Evolutionary conservation across 1,140 invertebrate species (phyloP), one percentile per base, ranked within the genome.

Genomic region (Phenacoccus solenopsis): DNA sequence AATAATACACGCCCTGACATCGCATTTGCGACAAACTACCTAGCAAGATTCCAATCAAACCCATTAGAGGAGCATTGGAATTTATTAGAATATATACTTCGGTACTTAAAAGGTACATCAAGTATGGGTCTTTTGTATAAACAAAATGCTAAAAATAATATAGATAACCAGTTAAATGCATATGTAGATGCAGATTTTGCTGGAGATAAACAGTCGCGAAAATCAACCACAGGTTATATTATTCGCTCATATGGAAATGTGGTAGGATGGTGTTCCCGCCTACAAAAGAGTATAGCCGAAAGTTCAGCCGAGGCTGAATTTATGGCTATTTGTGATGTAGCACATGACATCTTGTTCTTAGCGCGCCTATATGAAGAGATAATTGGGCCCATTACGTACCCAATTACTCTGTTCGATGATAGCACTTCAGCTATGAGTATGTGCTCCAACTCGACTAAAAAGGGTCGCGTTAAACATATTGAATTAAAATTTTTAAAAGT

Each of bases 101-200:
- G 74, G 21, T 79, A 79, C 61, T 67, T 80, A 3, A 75, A 76
- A 68, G 76, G 75, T 32, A 80, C 79, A 7, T 67, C 22, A 1
- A 25, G 75, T 64, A 61, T 68, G 10, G 74, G 74, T 27, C 32
- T 75, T 24, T n/a, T 59, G 2, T 73, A 69, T 49, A 27, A 49
- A n/a, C n/a, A n/a, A 27, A 67, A 67, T 10, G 16, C 2, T 20
- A 28, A 69, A 1, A 13, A 12, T 69, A 25, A 16, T n/a, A 24
- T n/a, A n/a, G n/a, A n/a, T n/a, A n/a, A 28, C 22, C 28, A n/a
- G 21, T 20, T 70, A 12, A 69, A 71, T n/a, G 38, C 27, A 0
- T 79, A 73, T 70, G 67, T 70, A 25, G 79, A 79, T 72, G 71
- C 77, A 16, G 78, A 79, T 71, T 78, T 72, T 72, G 78, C 74